Conservation (phyloP, 2,888 invertebrate genomes). For the Crioceris asparagi region DNA sequence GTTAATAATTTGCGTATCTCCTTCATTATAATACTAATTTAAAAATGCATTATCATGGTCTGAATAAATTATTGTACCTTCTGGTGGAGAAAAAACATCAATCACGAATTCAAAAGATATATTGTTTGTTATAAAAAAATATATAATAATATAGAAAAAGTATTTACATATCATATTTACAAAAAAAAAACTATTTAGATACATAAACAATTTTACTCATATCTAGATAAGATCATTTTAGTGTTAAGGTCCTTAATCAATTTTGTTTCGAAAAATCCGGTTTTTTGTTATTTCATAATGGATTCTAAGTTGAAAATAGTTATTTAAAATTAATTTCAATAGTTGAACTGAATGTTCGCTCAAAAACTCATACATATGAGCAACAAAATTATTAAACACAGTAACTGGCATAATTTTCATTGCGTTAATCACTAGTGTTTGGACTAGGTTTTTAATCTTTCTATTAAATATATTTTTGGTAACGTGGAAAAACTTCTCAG, state of each 20-base stretch:
- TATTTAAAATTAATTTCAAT: slow-evolving; percentile 10
- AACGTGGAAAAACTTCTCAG: slow-evolving; percentile 6
- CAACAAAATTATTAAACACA: slow-evolving; percentile 4
- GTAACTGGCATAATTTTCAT: slow-evolving; percentile 4
- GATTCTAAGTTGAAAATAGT: slow-evolving; percentile 9
- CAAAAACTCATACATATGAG: slow-evolving; percentile 11
- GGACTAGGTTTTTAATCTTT: slow-evolving; percentile 4
- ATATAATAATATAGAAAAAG: too few relatives aligned
- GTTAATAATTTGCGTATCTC: too few relatives aligned
- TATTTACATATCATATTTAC: too few relatives aligned
- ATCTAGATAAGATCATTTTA: too few relatives aligned
- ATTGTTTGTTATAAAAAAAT: too few relatives aligned
- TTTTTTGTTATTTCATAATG: slow-evolving; percentile 7
- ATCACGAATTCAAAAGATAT: too few relatives aligned
- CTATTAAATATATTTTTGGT: slow-evolving; percentile 4
- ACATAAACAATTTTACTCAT: too few relatives aligned
- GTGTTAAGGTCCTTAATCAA: not conserved
- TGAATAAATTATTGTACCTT: too few relatives aligned
- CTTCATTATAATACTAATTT: too few relatives aligned
- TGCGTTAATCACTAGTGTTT: slow-evolving; percentile 6
- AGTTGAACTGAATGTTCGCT: slow-evolving; percentile 6
- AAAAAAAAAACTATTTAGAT: too few relatives aligned
- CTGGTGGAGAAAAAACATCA: too few relatives aligned
- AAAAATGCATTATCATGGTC: too few relatives aligned
- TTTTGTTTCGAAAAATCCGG: not conserved